A percentile compares a stretch with the other conserved stretches of the same genome.
phyloP scores from a whole-genome alignment of 2,888 invertebrate genomes.

The Drosophila trichaetosa region DNA sequence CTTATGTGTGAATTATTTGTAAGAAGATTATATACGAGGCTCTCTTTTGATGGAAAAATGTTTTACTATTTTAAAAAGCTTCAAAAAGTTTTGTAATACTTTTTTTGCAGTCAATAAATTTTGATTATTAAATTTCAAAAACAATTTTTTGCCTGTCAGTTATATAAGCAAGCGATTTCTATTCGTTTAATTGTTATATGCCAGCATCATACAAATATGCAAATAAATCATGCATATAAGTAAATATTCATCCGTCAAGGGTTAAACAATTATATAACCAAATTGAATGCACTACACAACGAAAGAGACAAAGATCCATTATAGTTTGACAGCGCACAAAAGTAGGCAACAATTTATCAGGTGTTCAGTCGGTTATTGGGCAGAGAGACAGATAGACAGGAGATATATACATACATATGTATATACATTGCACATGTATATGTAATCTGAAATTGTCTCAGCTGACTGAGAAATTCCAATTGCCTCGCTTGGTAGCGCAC shows the following conservation, averaged over 20 bases:
- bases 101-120: neutral
- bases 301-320: conserved; percentile 24
- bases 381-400: conserved; percentile 20
- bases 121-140: rapidly evolving
- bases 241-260: neutral
- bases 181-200: neutral
- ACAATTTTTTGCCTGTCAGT: neutral
- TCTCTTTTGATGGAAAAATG: neutral
- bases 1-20: neutral
- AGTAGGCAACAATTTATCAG: conserved; percentile 67
- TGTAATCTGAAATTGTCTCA: conserved; percentile 31
- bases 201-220: neutral
- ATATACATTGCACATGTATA: neutral
- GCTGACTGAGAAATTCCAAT: conserved; percentile 64
- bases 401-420: neutral
- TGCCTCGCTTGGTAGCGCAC: conserved; percentile 53
- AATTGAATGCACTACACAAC: neutral
- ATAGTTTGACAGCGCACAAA: conserved; percentile 31
- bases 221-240: neutral
- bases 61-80: neutral
- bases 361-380: conserved; percentile 35
- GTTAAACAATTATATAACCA: neutral
- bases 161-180: neutral
- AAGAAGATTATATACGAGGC: too few species aligned
- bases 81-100: neutral